Conservation (phyloP, 2,888 invertebrate species). For the Andrena minutula region DNA sequence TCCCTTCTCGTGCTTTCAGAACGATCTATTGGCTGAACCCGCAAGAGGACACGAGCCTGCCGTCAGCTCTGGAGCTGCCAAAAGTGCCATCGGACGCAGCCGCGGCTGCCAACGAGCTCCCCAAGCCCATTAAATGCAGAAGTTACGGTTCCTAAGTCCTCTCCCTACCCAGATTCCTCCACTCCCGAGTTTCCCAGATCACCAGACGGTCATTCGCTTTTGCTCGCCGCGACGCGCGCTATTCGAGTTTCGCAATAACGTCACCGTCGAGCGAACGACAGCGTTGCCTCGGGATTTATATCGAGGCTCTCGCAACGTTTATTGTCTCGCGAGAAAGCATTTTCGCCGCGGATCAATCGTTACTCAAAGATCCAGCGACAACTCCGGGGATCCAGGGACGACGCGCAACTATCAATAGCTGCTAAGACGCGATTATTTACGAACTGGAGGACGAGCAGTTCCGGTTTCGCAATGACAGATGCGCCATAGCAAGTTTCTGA, state of each 20-base stretch:
- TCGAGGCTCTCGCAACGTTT: background rate
- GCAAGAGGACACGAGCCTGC: constrained; percentile 59
- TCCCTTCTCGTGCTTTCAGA: constrained; percentile 53
- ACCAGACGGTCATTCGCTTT: background rate
- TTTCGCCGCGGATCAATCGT: background rate
- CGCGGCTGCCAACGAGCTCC: constrained; percentile 67
- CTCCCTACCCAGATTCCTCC: constrained; percentile 6
- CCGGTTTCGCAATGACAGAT: constrained; percentile 29
- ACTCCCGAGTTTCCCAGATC: background rate
- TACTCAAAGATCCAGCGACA: background rate
- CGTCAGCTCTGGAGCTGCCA: constrained; percentile 63
- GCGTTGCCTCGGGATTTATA: background rate
- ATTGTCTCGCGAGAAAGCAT: background rate
- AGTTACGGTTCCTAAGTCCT: constrained; percentile 45
- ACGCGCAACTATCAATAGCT: background rate
- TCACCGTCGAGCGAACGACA: background rate
- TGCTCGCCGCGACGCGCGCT: background rate
- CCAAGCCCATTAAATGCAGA: constrained; percentile 71
- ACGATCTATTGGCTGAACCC: constrained; percentile 55
- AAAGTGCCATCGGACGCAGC: constrained; percentile 56
- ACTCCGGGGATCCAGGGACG: background rate
- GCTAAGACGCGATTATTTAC: constrained; percentile 31
- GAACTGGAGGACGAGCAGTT: constrained; percentile 8
- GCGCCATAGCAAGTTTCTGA: constrained; percentile 18
- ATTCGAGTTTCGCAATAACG: background rate